Percentiles rank a stretch among this genome's conserved stretches.
phyloP scores from a whole-genome alignment of 2,113 vertebrate genomes.

The Poecilia latipinna region DNA sequence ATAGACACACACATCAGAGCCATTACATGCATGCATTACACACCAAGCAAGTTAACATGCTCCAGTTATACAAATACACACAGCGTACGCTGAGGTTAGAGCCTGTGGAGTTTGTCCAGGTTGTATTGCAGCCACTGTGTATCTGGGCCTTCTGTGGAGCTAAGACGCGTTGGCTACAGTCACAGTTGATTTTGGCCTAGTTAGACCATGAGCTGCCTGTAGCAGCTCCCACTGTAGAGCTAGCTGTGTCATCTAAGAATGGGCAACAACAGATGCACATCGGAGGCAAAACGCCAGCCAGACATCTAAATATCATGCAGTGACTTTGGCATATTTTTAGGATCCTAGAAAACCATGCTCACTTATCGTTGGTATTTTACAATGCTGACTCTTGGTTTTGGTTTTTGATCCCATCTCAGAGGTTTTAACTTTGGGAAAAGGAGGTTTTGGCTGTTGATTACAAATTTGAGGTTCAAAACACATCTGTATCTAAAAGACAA shows the following conservation, averaged over 20 bases:
- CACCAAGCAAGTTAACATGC: slow-evolving; percentile 71
- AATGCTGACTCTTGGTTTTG: slow-evolving; percentile 2
- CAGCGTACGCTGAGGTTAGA: slow-evolving; percentile 52
- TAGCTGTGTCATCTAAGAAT: slow-evolving; percentile 56
- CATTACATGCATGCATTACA: slow-evolving; percentile 44
- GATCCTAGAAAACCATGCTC: slow-evolving; percentile 11
- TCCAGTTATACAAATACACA: slow-evolving; percentile 72
- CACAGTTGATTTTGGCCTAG: slow-evolving; percentile 63
- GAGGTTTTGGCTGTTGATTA: background rate
- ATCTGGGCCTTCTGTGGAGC: slow-evolving; percentile 60
- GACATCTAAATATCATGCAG: slow-evolving; percentile 36
- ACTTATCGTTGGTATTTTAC: slow-evolving; percentile 1
- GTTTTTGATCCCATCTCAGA: background rate
- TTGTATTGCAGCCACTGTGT: slow-evolving; percentile 57
- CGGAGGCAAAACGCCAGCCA: slow-evolving; percentile 28
- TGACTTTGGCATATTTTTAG: slow-evolving; percentile 30
- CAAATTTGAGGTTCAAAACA: background rate
- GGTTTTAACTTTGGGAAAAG: background rate
- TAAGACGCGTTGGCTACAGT: slow-evolving; percentile 63
- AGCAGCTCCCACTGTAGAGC: slow-evolving; percentile 52
- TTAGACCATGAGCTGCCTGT: slow-evolving; percentile 59
- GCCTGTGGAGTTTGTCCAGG: slow-evolving; percentile 60
- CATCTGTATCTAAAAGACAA: background rate
- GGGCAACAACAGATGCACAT: slow-evolving; percentile 50
- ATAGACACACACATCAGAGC: slow-evolving; percentile 29